phyloP scores from a whole-genome alignment of 1,140 invertebrate species.

The Globodera rostochiensis region DNA sequence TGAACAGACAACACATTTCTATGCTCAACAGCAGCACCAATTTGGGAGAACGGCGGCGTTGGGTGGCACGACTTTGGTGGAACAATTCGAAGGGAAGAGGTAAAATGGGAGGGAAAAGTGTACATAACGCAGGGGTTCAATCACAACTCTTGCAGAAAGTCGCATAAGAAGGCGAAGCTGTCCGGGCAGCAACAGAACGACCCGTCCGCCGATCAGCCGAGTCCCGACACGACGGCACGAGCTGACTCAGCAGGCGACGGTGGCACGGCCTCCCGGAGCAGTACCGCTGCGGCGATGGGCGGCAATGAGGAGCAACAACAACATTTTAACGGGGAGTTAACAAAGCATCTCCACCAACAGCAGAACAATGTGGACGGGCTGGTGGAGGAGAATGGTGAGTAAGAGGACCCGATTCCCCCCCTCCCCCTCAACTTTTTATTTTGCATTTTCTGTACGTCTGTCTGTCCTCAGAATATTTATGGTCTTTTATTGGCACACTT shows the following conservation, averaged over 20 bases:
- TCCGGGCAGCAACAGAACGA: not conserved
- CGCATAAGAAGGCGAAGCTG: not conserved
- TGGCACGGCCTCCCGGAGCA: not conserved
- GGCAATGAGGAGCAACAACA: not conserved
- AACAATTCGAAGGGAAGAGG: not conserved
- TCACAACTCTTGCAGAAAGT: not conserved
- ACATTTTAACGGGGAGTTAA: constrained; percentile 6
- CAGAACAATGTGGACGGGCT: constrained; percentile 3
- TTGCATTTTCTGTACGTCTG: not conserved
- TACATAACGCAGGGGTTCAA: not conserved
- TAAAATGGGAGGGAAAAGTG: not conserved
- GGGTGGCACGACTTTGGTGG: not conserved
- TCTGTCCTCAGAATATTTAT: not conserved
- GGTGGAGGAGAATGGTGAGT: constrained; percentile 1
- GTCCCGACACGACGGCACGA: constrained; percentile 17
- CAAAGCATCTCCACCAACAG: constrained; percentile 31
- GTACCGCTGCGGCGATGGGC: constrained; percentile 17
- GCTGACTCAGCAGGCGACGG: not conserved
- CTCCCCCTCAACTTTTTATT: not conserved
- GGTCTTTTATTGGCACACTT: not conserved
- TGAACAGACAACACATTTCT: constrained; percentile 8
- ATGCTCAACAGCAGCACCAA: constrained; percentile 1
- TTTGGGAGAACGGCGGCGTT: constrained; percentile 11
- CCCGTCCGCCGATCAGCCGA: not conserved
- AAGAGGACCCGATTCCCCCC: not conserved